These are phyloP conservation scores for Brachionus rubens DNA, from an alignment of 1,140 invertebrate species.

Conservation along the genomic window DNA sequence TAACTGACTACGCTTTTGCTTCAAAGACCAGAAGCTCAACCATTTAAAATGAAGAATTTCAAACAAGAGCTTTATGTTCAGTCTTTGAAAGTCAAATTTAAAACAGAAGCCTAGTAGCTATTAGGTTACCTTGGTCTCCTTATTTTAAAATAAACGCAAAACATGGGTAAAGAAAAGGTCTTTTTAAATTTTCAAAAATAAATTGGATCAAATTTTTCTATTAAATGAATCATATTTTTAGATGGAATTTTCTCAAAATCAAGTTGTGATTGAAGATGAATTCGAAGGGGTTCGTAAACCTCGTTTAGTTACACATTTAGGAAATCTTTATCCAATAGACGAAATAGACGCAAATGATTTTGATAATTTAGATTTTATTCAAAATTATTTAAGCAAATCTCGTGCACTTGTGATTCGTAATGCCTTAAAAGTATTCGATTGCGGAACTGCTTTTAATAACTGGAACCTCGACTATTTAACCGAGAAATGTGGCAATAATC, in stretches of 20 bases:
- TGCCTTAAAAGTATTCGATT: slow-evolving; percentile 18
- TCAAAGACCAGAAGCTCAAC: no score
- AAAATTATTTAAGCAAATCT: slow-evolving; percentile 17
- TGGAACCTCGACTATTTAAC: neutral
- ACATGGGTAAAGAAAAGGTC: no score
- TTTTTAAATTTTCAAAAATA: no score
- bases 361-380: neutral
- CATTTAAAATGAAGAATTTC: no score
- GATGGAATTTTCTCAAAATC: neutral
- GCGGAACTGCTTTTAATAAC: neutral
- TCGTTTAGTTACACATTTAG: neutral
- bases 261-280: neutral
- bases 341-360: neutral
- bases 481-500: slow-evolving; percentile 19
- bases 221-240: no score
- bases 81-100: no score
- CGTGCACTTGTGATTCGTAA: neutral
- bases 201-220: no score
- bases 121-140: no score
- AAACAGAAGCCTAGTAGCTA: no score
- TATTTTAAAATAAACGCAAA: no score
- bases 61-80: no score
- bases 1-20: no score
- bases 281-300: neutral
- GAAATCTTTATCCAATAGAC: neutral